Percentiles rank a stretch among this genome's conserved stretches.
phyloP scores from a whole-genome alignment of 1,140 invertebrate species.

The Limonius californicus region DNA sequence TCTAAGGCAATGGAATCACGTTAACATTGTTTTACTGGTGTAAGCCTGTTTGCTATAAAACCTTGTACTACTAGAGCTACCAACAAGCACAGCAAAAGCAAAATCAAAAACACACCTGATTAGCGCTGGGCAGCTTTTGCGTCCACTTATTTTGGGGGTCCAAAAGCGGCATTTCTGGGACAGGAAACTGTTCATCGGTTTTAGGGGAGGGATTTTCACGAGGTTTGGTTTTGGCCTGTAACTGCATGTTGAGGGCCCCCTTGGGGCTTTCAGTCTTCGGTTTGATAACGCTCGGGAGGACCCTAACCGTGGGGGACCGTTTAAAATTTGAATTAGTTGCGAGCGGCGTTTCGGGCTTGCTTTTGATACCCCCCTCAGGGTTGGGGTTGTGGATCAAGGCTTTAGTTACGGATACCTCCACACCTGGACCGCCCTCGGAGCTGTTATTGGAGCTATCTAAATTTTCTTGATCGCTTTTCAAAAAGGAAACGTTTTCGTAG shows the following conservation, averaged over 20 bases:
- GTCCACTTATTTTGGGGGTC: conserved; percentile 29
- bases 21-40: too few species aligned
- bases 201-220: background rate
- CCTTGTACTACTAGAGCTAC: too few species aligned
- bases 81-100: conserved; percentile 20
- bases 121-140: conserved; percentile 24
- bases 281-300: conserved; percentile 32
- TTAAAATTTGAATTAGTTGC: background rate
- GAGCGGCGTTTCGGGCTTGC: background rate
- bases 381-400: conserved; percentile 31
- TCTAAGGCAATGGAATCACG: too few species aligned
- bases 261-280: conserved; percentile 41
- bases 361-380: background rate
- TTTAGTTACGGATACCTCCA: conserved; percentile 29
- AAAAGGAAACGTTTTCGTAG: conserved; percentile 34
- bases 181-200: background rate
- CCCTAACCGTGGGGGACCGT: conserved; percentile 23
- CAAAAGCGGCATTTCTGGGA: conserved; percentile 16
- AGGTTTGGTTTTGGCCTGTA: conserved; percentile 40
- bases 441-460: conserved; percentile 30
- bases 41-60: too few species aligned
- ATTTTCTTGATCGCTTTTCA: conserved; percentile 22
- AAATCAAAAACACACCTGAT: conserved; percentile 36
- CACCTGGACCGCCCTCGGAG: conserved; percentile 21
- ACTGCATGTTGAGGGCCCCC: conserved; percentile 42